phyloP scores from a whole-genome alignment of 2,113 vertebrate genomes.

The Fregata magnificens region DNA sequence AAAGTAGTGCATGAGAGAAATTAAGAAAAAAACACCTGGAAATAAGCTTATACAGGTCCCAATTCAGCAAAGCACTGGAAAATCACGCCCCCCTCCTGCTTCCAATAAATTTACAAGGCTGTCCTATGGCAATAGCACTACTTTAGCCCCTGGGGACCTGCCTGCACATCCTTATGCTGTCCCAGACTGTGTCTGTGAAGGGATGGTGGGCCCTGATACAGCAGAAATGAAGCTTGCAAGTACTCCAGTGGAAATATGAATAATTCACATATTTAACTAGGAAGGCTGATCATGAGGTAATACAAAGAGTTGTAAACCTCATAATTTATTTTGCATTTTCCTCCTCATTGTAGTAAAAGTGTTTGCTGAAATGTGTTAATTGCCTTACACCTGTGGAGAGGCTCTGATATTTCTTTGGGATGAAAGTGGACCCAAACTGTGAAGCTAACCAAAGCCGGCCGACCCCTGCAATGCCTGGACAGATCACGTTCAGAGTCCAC shows the following conservation, averaged over 20 bases:
- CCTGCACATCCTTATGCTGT: not conserved
- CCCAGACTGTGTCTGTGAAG: not conserved
- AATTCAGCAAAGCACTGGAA: not conserved
- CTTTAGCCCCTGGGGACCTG: not conserved
- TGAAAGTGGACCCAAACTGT: not conserved
- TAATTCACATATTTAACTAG: not conserved
- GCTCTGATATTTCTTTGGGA: not conserved
- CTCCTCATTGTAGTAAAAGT: not conserved
- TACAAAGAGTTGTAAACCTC: not conserved
- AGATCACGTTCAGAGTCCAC: not conserved
- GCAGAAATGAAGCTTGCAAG: not conserved
- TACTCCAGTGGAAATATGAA: not conserved
- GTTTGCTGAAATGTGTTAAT: not conserved
- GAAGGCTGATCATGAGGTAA: not conserved
- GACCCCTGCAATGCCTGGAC: not conserved
- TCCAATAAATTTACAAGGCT: not conserved
- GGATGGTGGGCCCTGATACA: not conserved
- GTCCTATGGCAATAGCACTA: not conserved
- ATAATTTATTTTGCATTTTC: not conserved
- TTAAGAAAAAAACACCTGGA: not conserved
- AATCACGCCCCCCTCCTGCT: not conserved
- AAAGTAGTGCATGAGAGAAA: not conserved
- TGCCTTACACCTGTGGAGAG: not conserved
- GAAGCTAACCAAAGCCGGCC: not conserved
- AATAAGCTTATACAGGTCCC: not conserved